Percentiles rank a stretch among this genome's conserved stretches.
phyloP scores from a whole-genome alignment of 2,888 invertebrate genomes.

The Athripsodes cinereus region DNA sequence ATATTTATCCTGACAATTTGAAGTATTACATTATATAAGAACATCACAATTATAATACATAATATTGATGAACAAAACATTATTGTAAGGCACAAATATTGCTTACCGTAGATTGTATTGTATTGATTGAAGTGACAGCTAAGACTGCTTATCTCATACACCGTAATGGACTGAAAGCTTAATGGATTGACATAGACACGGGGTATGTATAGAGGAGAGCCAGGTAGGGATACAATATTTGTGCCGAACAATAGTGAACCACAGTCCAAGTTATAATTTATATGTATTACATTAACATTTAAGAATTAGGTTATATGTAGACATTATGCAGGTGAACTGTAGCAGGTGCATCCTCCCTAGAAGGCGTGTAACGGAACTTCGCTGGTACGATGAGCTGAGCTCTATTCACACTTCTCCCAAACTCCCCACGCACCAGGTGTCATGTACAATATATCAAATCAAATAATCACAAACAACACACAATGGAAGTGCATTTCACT shows the following conservation, averaged over 20 bases:
- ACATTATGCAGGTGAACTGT: too few species aligned
- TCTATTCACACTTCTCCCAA: neutral
- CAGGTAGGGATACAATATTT: constrained; percentile 35
- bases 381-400: too few species aligned
- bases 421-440: neutral
- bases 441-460: neutral
- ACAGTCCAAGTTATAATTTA: constrained; percentile 7
- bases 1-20: too few species aligned
- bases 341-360: too few species aligned
- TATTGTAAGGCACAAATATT: constrained; percentile 49
- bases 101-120: constrained; percentile 36
- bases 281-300: neutral
- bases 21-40: too few species aligned
- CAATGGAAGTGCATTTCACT: constrained; percentile 52
- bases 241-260: constrained; percentile 84
- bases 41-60: too few species aligned
- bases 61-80: constrained; percentile 18
- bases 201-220: neutral
- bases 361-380: too few species aligned
- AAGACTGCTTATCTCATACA: neutral
- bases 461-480: constrained; percentile 27
- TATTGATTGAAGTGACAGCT: neutral
- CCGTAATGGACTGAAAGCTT: neutral
- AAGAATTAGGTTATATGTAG: neutral
- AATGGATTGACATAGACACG: neutral